Conservation (phyloP, 2,888 invertebrate genomes). For the Diabrotica balteata region DNA sequence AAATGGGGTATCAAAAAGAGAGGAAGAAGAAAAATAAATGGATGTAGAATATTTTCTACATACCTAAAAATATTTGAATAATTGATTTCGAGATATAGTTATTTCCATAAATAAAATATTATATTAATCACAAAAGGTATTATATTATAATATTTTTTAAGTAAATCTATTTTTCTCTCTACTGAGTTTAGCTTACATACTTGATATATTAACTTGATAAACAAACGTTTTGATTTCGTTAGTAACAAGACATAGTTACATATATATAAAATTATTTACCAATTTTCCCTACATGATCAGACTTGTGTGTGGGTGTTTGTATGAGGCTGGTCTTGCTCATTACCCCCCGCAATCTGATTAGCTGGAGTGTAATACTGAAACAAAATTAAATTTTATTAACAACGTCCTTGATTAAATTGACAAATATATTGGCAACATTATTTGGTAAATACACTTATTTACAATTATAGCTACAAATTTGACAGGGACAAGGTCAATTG, state of each 20-base stretch:
- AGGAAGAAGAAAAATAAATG: no score
- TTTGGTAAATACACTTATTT: no score
- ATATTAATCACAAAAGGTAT: no score
- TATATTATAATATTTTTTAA: neutral
- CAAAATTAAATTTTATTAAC: constrained; percentile 42
- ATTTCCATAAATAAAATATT: no score
- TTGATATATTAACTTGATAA: constrained; percentile 7
- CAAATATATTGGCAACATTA: no score
- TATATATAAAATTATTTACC: constrained; percentile 11
- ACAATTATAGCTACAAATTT: no score
- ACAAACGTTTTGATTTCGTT: neutral
- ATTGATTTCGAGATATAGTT: no score
- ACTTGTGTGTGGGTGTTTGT: constrained; percentile 88
- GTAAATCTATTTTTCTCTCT: neutral
- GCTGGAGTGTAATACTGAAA: constrained; percentile 86
- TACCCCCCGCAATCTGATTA: constrained; percentile 74
- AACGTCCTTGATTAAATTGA: no score
- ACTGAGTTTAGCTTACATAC: neutral
- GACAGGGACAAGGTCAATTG: no score
- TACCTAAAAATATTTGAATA: no score
- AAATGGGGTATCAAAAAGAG: no score
- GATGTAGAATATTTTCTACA: no score
- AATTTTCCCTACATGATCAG: constrained; percentile 57
- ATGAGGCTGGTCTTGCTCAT: constrained; percentile 78
- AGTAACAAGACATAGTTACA: constrained; percentile 18